phyloP scores from a whole-genome alignment of 2,113 vertebrate genomes.

The Eulacestoma nigropectus region DNA sequence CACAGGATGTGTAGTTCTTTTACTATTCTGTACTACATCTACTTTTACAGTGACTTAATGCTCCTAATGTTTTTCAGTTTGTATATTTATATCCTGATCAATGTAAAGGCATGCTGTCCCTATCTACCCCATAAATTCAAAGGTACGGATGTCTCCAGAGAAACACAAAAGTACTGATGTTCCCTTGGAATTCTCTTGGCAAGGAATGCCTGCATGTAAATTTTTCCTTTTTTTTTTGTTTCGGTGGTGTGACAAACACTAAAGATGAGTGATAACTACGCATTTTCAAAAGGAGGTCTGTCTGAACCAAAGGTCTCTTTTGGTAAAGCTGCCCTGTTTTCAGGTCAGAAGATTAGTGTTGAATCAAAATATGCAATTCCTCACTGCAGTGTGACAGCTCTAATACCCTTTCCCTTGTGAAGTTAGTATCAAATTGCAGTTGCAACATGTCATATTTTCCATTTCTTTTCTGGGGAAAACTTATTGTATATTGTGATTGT shows the following conservation, averaged over 20 bases:
- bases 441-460: not conserved
- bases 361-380: not conserved
- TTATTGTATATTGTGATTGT: not conserved
- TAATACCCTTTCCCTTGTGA: not conserved
- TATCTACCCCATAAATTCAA: not conserved
- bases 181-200: not conserved
- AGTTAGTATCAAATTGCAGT: conserved; percentile 19
- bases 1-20: not conserved
- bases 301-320: not conserved
- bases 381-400: not conserved
- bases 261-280: not conserved
- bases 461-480: not conserved
- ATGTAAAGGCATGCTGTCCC: not conserved
- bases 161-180: not conserved
- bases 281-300: not conserved
- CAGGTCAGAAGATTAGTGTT: not conserved
- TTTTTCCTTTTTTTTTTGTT: not conserved
- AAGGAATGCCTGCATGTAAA: not conserved
- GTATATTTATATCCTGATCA: not conserved
- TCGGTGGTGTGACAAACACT: not conserved
- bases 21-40: not conserved
- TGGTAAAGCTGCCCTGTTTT: not conserved
- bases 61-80: not conserved
- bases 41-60: not conserved
- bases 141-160: not conserved